phyloP scores from a whole-genome alignment of 2,797 vertebrate species.

The Sebastes oblongus region DNA sequence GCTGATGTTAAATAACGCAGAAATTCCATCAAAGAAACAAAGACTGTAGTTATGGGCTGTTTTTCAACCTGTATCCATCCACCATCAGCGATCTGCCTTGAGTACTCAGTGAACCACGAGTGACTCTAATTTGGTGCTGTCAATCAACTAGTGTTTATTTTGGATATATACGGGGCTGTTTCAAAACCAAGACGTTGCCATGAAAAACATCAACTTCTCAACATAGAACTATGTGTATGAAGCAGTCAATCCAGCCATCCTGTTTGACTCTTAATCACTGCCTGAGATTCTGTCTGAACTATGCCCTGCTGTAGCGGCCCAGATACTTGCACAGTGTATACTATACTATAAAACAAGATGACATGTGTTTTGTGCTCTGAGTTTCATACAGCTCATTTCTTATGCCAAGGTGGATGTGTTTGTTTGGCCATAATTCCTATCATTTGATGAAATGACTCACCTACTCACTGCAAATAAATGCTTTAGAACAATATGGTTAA shows the following conservation, averaged over 20 bases:
- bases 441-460: no score
- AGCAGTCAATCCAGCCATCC: not conserved
- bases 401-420: no score
- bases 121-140: slow-evolving; percentile 29
- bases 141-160: slow-evolving; percentile 13
- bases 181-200: not conserved
- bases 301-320: not conserved
- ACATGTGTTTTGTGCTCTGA: no score
- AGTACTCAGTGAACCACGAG: not conserved
- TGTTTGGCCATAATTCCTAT: no score
- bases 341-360: not conserved
- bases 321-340: no score
- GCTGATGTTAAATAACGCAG: slow-evolving; percentile 8
- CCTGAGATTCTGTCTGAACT: not conserved
- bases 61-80: not conserved
- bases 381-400: no score
- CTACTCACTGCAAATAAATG: no score
- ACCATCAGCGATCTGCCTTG: not conserved
- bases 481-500: no score
- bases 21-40: slow-evolving; percentile 4
- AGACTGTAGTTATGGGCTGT: not conserved
- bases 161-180: not conserved
- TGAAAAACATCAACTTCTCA: not conserved
- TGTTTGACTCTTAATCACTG: not conserved
- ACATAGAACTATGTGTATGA: not conserved